Conservation (phyloP, 2,797 vertebrate genomes). For the Spondyliosoma cantharus region DNA sequence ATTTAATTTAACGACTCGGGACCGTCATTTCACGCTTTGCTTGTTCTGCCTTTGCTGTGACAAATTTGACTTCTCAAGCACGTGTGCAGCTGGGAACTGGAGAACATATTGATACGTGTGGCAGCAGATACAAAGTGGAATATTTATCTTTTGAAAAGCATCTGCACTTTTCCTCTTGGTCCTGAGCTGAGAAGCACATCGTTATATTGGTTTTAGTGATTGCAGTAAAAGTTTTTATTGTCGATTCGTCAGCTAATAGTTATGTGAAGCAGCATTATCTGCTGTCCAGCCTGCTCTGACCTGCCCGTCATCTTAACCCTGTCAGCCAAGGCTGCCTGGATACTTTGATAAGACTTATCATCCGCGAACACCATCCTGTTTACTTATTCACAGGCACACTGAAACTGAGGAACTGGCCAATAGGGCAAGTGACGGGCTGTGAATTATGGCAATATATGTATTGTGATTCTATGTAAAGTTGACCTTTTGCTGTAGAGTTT, state of each 20-base stretch:
- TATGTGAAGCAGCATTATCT: neutral
- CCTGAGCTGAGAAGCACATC: neutral
- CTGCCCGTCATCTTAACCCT: neutral
- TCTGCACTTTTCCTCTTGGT: neutral
- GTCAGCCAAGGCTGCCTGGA: neutral
- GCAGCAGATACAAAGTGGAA: neutral
- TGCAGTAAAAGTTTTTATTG: neutral
- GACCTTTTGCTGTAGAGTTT: neutral
- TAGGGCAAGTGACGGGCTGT: neutral
- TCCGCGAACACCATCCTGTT: conserved; percentile 15
- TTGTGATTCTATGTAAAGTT: too few relatives aligned
- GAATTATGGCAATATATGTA: too few relatives aligned
- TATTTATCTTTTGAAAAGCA: neutral
- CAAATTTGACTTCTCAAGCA: conserved; percentile 15
- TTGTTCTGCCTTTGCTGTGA: conserved; percentile 14
- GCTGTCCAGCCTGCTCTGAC: neutral
- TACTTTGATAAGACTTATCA: conserved; percentile 45
- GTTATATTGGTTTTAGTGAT: neutral
- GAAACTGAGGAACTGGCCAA: neutral
- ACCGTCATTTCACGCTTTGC: conserved; percentile 25
- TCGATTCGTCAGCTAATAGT: neutral
- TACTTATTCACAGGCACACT: neutral
- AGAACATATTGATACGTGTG: neutral
- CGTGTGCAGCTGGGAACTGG: neutral
- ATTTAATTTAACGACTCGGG: conserved; percentile 15